Evolutionary conservation across 1,140 invertebrate genomes (phyloP).

Genomic region (Drosophila rufa): DNA sequence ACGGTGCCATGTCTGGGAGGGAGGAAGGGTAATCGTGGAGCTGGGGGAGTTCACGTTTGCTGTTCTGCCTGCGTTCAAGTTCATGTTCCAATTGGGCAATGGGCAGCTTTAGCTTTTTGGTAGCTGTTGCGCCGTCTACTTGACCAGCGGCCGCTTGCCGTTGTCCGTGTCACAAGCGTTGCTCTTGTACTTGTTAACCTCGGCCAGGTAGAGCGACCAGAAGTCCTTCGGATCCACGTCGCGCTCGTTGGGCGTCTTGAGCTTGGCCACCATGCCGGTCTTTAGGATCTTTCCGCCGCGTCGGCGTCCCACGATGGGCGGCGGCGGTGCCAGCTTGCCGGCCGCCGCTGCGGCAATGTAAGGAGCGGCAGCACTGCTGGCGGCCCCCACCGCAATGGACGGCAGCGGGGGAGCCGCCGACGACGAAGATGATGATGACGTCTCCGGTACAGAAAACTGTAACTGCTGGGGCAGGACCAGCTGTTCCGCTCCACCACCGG

Average conservation of each 20-base stretch:
- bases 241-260: slow-evolving; percentile 88
- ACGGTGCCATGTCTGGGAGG: background rate
- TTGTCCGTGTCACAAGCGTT: slow-evolving; percentile 96
- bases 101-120: slow-evolving; percentile 1
- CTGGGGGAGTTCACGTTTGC: slow-evolving; percentile 11
- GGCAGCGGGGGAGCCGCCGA: slow-evolving; percentile 39
- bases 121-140: slow-evolving; percentile 87
- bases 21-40: background rate
- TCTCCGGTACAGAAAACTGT: slow-evolving; percentile 37
- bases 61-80: slow-evolving; percentile 58
- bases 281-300: slow-evolving; percentile 94
- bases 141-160: slow-evolving; percentile 95
- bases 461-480: slow-evolving; percentile 23
- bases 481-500: background rate
- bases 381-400: slow-evolving; percentile 82
- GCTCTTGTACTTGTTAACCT: slow-evolving; percentile 96
- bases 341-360: slow-evolving; percentile 85
- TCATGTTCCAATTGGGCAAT: slow-evolving; percentile 19
- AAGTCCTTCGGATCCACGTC: slow-evolving; percentile 92
- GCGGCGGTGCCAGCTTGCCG: slow-evolving; percentile 67
- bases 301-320: slow-evolving; percentile 90
- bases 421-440: background rate
- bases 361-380: slow-evolving; percentile 65
- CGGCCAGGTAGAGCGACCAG: slow-evolving; percentile 96
- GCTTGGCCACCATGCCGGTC: slow-evolving; percentile 95